phyloP scores from a whole-genome alignment of 2,797 vertebrate species.

The Amblyopsis hoosieri region DNA sequence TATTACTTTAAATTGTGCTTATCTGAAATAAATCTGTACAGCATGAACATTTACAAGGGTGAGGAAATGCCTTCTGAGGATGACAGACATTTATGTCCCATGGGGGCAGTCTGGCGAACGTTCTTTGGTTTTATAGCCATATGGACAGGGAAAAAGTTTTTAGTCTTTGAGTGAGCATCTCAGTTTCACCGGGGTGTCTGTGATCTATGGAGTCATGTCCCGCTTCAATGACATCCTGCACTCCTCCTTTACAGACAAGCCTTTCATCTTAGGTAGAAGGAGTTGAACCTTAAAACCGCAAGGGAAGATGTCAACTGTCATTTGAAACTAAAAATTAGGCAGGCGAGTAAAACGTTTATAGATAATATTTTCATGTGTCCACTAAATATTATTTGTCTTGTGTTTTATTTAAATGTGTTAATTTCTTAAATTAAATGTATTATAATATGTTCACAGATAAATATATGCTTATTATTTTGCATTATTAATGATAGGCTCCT shows the following conservation, averaged over 20 bases:
- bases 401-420: too few species aligned
- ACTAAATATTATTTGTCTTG: neutral
- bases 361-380: neutral
- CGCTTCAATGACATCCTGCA: conserved; percentile 48
- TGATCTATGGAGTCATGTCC: conserved; percentile 65
- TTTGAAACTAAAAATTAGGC: neutral
- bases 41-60: neutral
- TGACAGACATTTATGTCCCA: conserved; percentile 46
- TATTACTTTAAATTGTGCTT: neutral
- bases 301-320: conserved; percentile 6
- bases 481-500: neutral
- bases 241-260: conserved; percentile 50
- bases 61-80: conserved; percentile 32
- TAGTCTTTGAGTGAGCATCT: conserved; percentile 52
- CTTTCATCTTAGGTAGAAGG: conserved; percentile 38
- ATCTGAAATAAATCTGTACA: neutral
- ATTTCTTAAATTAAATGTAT: too few species aligned
- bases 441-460: neutral
- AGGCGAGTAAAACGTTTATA: neutral
- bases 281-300: conserved; percentile 28
- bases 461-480: neutral
- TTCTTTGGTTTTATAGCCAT: conserved; percentile 58
- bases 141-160: conserved; percentile 53
- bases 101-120: conserved; percentile 45
- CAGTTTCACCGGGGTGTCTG: conserved; percentile 65